These are phyloP conservation scores for Yponomeuta plumbellus DNA, from an alignment of 2,888 invertebrate genomes.

Conservation along the genomic window DNA sequence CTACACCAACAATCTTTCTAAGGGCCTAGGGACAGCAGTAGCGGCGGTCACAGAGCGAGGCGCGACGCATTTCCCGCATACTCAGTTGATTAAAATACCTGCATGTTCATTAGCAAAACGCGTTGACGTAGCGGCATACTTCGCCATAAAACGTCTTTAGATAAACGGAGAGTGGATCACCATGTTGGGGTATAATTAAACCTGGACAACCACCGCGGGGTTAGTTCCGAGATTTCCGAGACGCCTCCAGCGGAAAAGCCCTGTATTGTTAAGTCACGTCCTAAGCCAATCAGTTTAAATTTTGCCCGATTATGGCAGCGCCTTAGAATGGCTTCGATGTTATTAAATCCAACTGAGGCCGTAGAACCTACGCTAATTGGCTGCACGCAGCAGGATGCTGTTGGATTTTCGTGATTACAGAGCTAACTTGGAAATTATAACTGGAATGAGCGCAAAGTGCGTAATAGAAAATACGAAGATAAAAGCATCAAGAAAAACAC, in stretches of 20 bases:
- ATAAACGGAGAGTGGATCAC: constrained; percentile 29
- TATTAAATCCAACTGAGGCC: constrained; percentile 39
- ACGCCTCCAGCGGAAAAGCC: constrained; percentile 37
- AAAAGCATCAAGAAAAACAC: no score
- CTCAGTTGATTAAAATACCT: not conserved
- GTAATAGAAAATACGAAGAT: no score
- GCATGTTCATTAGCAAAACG: constrained; percentile 5
- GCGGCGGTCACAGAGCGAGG: not conserved
- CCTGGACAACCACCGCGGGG: constrained; percentile 38
- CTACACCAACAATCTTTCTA: not conserved
- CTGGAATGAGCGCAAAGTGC: not conserved
- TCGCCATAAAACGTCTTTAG: constrained; percentile 11
- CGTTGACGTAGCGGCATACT: not conserved
- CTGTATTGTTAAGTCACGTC: constrained; percentile 62
- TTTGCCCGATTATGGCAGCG: constrained; percentile 52
- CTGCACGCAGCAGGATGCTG: constrained; percentile 19
- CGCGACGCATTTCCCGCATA: not conserved
- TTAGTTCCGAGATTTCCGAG: constrained; percentile 49
- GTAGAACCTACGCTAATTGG: constrained; percentile 61
- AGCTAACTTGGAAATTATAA: not conserved
- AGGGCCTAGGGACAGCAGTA: not conserved
- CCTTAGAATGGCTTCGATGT: constrained; percentile 47
- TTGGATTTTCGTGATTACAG: not conserved
- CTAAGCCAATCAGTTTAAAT: constrained; percentile 66
- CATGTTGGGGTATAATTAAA: constrained; percentile 66